Base-by-base conservation (phyloP, 2,888 invertebrate genomes). In the Thymelicus lineola region DNA sequence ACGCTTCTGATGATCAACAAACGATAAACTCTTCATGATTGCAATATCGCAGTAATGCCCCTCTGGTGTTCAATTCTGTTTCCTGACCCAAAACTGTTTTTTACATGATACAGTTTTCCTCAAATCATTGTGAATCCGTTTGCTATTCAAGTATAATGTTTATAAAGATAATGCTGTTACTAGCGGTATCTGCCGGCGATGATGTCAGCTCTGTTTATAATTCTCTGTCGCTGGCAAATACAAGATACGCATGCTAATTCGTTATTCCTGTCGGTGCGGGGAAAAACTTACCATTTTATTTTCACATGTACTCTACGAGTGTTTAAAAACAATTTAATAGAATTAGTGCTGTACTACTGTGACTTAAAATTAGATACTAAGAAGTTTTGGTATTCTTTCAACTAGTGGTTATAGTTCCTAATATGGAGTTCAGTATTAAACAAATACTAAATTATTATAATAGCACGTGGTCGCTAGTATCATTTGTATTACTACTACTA, bases 131-230 rank as follows among this genome's bases (percentile, higher is more conserved):
- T 10, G 28, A 46, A 46, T 48, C 42, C 10, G 42, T 42, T 12
- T 12, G 38, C 15, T 50, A 36, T 28, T 36, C 14, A 63, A 48
- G 12, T 6, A 50, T 6, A 53, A 60, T 38, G 28, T 50, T 60
- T 42, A 20, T n/a, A 61, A 55, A 53, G 28, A 53, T 53, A 61
- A 60, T 61, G 50, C 20, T 61, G 53, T 67, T 42, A 53, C 12
- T 46, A 62, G 45, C 42, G 35, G 53, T 61, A 61, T 67, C 67
- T 10, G 45, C 20, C 35, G 15, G n/a, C 61, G 55, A 20, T 68
- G 55, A 68, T 68, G 68, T 62, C 68, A 68, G 53, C 15, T 15
- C 46, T 68, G 62, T 61, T 67, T 55, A 46, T 67, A 53, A 62
- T 62, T 17, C 57, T 10, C 55, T 46, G 45, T 48, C 28, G n/a